phyloP scores from a whole-genome alignment of 2,797 vertebrate species.

The Cyprinodon diabolis region DNA sequence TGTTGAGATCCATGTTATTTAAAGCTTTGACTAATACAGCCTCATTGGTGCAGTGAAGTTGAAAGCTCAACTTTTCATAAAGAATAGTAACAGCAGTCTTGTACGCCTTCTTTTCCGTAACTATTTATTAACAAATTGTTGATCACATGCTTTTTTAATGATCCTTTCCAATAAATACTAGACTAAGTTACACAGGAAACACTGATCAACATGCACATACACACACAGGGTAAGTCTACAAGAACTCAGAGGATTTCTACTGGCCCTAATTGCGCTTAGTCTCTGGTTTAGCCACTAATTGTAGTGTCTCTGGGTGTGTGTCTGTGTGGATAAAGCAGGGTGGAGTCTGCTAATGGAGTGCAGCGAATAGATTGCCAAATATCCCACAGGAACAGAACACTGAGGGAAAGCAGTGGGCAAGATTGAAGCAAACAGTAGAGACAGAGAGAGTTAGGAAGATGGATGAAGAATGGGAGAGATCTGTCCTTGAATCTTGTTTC shows the following conservation, averaged over 20 bases:
- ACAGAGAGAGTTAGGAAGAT: slow-evolving; percentile 40
- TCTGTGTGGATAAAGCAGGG: slow-evolving; percentile 37
- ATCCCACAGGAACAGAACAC: slow-evolving; percentile 64
- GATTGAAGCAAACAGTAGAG: slow-evolving; percentile 28
- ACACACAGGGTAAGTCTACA: slow-evolving; percentile 43
- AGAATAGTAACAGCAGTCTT: not conserved
- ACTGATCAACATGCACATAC: slow-evolving; percentile 19
- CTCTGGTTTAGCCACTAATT: slow-evolving; percentile 73
- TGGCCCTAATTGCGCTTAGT: slow-evolving; percentile 73
- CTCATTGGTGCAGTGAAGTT: not conserved
- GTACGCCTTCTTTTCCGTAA: not conserved
- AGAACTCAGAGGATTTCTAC: slow-evolving; percentile 65
- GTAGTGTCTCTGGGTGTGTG: slow-evolving; percentile 51
- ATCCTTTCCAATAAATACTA: not conserved
- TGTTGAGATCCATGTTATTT: not conserved
- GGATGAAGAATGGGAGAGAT: slow-evolving; percentile 60
- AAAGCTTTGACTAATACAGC: not conserved
- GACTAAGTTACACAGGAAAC: slow-evolving; percentile 1
- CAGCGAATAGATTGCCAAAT: slow-evolving; percentile 70
- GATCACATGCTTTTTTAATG: not conserved
- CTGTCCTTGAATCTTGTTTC: slow-evolving; percentile 73
- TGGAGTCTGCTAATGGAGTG: slow-evolving; percentile 72
- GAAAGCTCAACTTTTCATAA: not conserved
- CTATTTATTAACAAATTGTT: not conserved
- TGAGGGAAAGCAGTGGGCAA: slow-evolving; percentile 42